phyloP scores from a whole-genome alignment of 2,797 vertebrate genomes.

The Sebastes alutus region DNA sequence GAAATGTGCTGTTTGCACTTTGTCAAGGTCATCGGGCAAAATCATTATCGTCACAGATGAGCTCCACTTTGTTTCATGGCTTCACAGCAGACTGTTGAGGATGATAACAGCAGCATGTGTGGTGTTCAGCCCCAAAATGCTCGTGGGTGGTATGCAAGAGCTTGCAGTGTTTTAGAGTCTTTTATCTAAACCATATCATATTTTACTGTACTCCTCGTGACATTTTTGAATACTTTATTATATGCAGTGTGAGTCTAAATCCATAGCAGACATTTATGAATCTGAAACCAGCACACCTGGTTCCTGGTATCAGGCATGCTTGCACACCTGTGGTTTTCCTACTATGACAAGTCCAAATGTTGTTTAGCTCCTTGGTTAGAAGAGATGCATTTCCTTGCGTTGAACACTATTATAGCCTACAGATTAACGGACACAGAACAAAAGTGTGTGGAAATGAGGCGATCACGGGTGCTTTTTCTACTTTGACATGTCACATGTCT shows the following conservation, averaged over 20 bases:
- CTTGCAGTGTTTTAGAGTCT: conserved; percentile 40
- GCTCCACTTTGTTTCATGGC: conserved; percentile 28
- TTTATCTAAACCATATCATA: conserved; percentile 38
- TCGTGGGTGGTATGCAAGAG: conserved; percentile 53
- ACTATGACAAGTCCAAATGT: no score
- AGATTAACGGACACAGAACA: no score
- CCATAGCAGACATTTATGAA: background rate
- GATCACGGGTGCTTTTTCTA: background rate
- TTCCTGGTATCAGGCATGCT: no score
- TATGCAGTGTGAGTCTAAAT: background rate
- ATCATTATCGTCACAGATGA: conserved; percentile 47
- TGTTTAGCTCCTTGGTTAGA: no score
- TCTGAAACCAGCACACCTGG: background rate
- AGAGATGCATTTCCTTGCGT: no score
- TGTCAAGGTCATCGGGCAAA: conserved; percentile 43
- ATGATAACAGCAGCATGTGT: conserved; percentile 35
- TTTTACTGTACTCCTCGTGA: conserved; percentile 7
- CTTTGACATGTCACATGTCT: background rate
- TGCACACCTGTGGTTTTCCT: no score
- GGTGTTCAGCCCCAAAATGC: conserved; percentile 31
- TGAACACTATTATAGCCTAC: no score
- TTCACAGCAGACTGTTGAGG: conserved; percentile 37
- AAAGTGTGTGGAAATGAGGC: no score
- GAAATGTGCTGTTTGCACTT: conserved; percentile 44
- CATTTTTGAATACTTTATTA: conserved; percentile 16